Conservation (phyloP, 2,797 vertebrate species). For the Smutsia temminckii region DNA sequence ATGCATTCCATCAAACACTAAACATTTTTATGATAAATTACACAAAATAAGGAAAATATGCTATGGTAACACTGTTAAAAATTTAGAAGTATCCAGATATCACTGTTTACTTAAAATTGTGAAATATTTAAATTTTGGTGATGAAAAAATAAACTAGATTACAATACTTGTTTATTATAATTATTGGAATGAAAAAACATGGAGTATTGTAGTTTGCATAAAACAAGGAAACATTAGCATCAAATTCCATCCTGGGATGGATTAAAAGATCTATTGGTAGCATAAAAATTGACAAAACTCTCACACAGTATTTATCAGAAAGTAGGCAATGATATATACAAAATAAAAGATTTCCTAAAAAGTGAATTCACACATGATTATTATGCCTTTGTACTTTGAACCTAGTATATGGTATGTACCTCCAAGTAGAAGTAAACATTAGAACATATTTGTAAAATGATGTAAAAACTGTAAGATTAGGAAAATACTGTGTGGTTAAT, state of each 20-base stretch:
- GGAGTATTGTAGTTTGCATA: background rate
- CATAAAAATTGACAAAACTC: background rate
- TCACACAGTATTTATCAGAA: background rate
- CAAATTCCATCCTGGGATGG: background rate
- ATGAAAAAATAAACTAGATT: background rate
- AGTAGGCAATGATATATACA: background rate
- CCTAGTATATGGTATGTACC: background rate
- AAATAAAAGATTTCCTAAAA: background rate
- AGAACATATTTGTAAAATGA: background rate
- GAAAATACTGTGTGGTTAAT: background rate
- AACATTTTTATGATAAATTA: background rate
- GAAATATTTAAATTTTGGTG: background rate
- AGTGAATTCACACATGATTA: background rate
- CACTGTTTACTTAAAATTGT: background rate
- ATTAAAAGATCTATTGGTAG: background rate
- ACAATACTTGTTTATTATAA: background rate
- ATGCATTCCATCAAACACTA: background rate
- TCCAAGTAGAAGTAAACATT: background rate
- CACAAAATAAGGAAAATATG: background rate
- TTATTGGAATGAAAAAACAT: background rate
- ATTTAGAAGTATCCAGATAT: background rate
- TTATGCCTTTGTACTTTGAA: background rate
- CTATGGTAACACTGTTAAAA: background rate
- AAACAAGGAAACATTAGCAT: background rate
- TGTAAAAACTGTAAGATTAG: background rate